phyloP scores from a whole-genome alignment of 2,113 vertebrate genomes.

The Myocastor coypus region DNA sequence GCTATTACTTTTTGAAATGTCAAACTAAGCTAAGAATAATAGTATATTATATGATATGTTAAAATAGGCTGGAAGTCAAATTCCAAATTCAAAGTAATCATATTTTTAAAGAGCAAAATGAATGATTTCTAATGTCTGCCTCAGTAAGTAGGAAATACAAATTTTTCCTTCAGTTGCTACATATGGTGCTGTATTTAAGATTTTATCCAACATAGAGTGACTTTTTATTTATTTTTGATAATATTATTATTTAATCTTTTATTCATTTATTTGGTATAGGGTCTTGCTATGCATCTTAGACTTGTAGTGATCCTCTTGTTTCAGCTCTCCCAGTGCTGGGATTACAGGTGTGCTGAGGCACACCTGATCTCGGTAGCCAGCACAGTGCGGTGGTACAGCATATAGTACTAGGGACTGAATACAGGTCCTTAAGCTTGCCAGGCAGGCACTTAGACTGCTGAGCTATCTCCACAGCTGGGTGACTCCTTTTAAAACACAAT shows the following conservation, averaged over 20 bases:
- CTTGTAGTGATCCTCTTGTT: too few relatives aligned
- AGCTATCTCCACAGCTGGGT: not conserved
- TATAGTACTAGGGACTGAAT: too few relatives aligned
- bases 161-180: not conserved
- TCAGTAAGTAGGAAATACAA: not conserved
- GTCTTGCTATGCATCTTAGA: too few relatives aligned
- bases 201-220: not conserved
- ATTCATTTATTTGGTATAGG: too few relatives aligned
- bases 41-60: constrained; percentile 7
- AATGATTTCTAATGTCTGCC: not conserved
- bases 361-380: too few relatives aligned
- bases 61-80: constrained; percentile 49
- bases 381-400: too few relatives aligned
- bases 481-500: not conserved
- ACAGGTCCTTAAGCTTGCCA: too few relatives aligned
- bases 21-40: constrained; percentile 47
- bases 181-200: not conserved
- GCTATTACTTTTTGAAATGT: constrained; percentile 65
- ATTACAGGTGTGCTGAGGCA: too few relatives aligned
- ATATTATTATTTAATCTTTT: too few relatives aligned
- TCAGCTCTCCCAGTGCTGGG: too few relatives aligned
- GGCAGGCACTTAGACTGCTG: too few relatives aligned
- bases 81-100: constrained; percentile 38
- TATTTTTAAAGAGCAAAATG: constrained; percentile 27
- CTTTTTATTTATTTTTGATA: not conserved